Conservation (phyloP, 1,140 invertebrate species). For the Parapsyche elsis region DNA sequence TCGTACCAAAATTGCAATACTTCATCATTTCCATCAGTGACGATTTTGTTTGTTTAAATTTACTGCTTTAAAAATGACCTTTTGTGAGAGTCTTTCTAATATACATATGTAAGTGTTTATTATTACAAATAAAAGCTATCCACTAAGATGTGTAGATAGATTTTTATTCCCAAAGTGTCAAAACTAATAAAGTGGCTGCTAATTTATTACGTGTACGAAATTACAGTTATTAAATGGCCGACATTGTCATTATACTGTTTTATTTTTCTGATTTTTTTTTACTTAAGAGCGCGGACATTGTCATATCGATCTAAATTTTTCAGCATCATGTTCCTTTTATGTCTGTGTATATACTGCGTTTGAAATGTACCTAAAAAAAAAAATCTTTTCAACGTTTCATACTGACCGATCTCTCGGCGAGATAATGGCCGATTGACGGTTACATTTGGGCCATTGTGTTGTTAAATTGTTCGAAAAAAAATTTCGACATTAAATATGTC, state of each 20-base stretch:
- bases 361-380: not conserved
- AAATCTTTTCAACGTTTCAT: constrained; percentile 31
- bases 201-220: no score
- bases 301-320: constrained; percentile 24
- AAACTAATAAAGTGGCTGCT: no score
- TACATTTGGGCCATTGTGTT: constrained; percentile 38
- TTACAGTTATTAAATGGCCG: not conserved
- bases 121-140: no score
- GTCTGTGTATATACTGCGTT: not conserved
- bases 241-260: not conserved
- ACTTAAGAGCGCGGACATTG: not conserved
- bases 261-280: not conserved
- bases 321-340: not conserved
- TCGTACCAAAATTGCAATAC: no score
- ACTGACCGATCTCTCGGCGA: constrained; percentile 22
- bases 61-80: no score
- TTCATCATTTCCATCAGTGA: no score
- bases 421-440: constrained; percentile 38
- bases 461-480: constrained; percentile 22
- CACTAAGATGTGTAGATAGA: no score
- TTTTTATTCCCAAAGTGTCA: no score
- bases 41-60: no score
- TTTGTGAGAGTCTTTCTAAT: no score
- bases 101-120: no score
- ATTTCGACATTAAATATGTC: constrained; percentile 26